phyloP scores from a whole-genome alignment of 1,140 invertebrate species.

The Micrasema minimum region DNA sequence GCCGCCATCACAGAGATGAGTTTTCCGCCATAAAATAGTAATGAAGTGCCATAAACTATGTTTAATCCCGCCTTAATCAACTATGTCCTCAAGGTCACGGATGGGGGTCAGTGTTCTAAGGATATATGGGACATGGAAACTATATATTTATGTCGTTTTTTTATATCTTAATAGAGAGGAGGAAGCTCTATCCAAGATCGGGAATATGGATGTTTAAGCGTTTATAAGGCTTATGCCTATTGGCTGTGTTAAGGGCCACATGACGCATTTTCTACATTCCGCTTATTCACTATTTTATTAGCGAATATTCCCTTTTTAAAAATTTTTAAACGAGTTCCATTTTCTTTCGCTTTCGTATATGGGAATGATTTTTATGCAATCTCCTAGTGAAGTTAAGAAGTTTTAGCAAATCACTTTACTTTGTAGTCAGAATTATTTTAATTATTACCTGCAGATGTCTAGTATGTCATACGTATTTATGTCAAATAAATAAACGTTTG shows the following conservation, averaged over 20 bases:
- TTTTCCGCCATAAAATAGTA: background rate
- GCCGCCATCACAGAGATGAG: background rate
- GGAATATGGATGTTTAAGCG: background rate
- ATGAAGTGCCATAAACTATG: conserved; percentile 3
- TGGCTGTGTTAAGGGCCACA: background rate
- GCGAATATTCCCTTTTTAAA: too few species aligned
- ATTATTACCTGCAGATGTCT: too few species aligned
- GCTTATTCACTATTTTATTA: too few species aligned
- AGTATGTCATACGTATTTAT: too few species aligned
- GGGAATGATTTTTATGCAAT: too few species aligned
- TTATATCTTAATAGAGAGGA: background rate
- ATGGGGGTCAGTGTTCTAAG: background rate
- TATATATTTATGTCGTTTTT: background rate
- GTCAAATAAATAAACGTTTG: too few species aligned
- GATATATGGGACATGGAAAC: background rate
- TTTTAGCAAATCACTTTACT: too few species aligned
- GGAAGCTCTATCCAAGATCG: background rate
- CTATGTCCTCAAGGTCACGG: background rate
- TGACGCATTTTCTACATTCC: too few species aligned
- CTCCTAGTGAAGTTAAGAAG: too few species aligned
- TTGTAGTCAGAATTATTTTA: too few species aligned
- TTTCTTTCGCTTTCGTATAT: too few species aligned
- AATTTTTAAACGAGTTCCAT: too few species aligned
- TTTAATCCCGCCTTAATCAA: background rate
- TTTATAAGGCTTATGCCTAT: conserved; percentile 2